Evolutionary conservation across 1,140 invertebrate species (phyloP), one percentile per base, ranked within the genome.

Genomic region (Platorchestia sp.): DNA sequence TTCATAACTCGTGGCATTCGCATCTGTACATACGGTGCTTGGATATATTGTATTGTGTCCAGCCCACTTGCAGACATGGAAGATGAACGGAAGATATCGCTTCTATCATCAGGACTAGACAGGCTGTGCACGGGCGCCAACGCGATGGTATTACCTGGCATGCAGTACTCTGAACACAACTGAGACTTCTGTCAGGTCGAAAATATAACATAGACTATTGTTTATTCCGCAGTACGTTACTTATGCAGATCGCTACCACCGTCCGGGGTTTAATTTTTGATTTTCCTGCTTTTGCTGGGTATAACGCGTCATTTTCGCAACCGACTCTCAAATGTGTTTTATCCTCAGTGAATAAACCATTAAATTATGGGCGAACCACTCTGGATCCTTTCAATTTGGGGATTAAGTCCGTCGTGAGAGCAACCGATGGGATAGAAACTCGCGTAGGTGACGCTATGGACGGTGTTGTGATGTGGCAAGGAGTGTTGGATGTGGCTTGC

Each of bases 401-500:
- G 27, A 36, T 1, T 75, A 3, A 19, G 59, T 22, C 59, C 59
- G 27, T 10, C 59, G 27, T 27, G 59, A 75, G 14, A 75, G 59
- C 1, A 75, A 75, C 59, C 59, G 14, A 75, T 75, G 59, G 27
- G 36, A 36, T 75, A 19, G 1, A 75, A 27, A 75, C 59, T 3
- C 7, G 10, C 59, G 27, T 75, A 75, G 59, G 59, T 75, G 59
- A 75, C 59, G 59, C 59, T 75, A 75, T 75, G 59, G 59, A 14
- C 59, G 27, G 59, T 36, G 59, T 75, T 3, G 59, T 75, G 59
- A 75, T 75, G 59, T 75, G 59, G 59, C 59, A n/a, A n/a, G n/a
- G n/a, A n/a, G n/a, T n/a, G n/a, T n/a, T n/a, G n/a, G 59, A 75
- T 75, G 59, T 75, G 59, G 59, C 59, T 75, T 75, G 59, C 59